Percentiles rank a stretch among this genome's conserved stretches.
Evolutionary conservation across 2,113 vertebrate genomes (phyloP).

Genomic region (Ivindomyrus marchei): DNA sequence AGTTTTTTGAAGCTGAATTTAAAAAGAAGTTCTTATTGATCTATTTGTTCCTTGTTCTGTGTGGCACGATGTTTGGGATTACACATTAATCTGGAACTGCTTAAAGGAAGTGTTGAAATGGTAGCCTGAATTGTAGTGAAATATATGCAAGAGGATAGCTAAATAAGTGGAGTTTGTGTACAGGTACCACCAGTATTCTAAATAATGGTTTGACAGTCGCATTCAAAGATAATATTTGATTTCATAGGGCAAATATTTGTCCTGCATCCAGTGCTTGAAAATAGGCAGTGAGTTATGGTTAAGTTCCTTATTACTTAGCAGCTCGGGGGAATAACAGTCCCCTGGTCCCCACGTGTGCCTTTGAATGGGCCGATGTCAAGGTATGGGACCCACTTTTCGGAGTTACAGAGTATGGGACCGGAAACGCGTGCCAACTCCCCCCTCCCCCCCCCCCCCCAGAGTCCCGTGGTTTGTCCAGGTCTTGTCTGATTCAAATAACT

Average conservation of each 20-base stretch:
- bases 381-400: background rate
- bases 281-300: background rate
- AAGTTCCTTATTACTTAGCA: background rate
- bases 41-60: background rate
- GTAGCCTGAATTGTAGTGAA: background rate
- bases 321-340: no score
- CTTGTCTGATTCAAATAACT: background rate
- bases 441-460: no score
- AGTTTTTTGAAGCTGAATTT: background rate
- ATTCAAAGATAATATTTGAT: background rate
- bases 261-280: background rate
- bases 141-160: background rate
- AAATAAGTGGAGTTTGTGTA: background rate
- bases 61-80: background rate
- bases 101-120: background rate
- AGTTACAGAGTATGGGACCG: slow-evolving; percentile 20
- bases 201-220: background rate
- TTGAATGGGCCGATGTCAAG: slow-evolving; percentile 20
- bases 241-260: background rate
- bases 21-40: background rate
- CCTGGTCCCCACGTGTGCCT: background rate
- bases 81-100: background rate
- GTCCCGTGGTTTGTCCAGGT: no score
- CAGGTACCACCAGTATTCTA: background rate
- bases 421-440: background rate